Evolutionary conservation across 2,888 invertebrate species (phyloP).

Genomic region (Drosophila setosimentum): DNA sequence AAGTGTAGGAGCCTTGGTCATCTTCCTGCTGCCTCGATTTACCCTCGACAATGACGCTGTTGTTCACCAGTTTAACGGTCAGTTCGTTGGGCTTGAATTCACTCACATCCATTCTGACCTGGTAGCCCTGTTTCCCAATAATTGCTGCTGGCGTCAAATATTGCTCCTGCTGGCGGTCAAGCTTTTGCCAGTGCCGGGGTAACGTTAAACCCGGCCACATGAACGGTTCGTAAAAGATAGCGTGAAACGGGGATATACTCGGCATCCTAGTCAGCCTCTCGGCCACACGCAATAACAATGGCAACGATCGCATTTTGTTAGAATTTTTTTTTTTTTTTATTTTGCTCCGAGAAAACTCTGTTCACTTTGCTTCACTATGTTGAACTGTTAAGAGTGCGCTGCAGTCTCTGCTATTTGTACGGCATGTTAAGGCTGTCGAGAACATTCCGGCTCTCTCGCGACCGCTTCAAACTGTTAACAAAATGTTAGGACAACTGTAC

Average conservation of each 20-base stretch:
- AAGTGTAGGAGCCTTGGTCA: constrained; percentile 90
- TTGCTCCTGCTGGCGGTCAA: constrained; percentile 63
- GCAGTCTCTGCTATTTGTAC: constrained; percentile 60
- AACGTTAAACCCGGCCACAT: constrained; percentile 44
- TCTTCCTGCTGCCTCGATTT: constrained; percentile 91
- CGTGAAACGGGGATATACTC: constrained; percentile 57
- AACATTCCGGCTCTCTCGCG: constrained; percentile 55
- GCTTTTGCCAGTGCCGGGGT: constrained; percentile 58
- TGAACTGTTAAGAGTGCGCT: constrained; percentile 37
- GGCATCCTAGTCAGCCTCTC: constrained; percentile 70
- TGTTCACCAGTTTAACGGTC: constrained; percentile 90
- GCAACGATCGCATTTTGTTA: constrained; percentile 76
- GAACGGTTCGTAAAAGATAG: constrained; percentile 57
- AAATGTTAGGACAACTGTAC: constrained; percentile 19
- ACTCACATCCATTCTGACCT: constrained; percentile 91
- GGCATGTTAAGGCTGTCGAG: constrained; percentile 16
- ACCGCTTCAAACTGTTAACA: constrained; percentile 49
- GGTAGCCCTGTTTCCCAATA: constrained; percentile 88
- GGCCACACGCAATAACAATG: constrained; percentile 79
- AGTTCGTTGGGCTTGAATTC: constrained; percentile 93
- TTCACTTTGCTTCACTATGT: constrained; percentile 17
- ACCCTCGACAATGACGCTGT: constrained; percentile 89
- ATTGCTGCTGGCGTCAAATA: constrained; percentile 44
- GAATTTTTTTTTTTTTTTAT: constrained; percentile 1
- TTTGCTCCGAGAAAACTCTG: neutral